Evolutionary conservation across 2,888 invertebrate species (phyloP), one percentile per base, ranked within the genome.

Genomic region (Orthosia gothica): DNA sequence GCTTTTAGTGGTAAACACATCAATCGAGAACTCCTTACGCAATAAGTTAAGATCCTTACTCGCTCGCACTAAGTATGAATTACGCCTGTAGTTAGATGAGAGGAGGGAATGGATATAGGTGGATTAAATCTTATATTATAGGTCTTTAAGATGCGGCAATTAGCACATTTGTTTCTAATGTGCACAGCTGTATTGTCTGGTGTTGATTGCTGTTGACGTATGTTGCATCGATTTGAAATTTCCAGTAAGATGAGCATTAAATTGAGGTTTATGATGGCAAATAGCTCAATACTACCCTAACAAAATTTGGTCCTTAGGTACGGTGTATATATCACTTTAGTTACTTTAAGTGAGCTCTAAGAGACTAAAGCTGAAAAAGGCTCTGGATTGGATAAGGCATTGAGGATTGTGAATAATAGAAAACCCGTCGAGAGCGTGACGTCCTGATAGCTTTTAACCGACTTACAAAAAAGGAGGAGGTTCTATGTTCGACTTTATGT

Each of bases 61-160:
- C n/a, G n/a, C n/a, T n/a, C n/a, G n/a, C n/a, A n/a, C n/a, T n/a
- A n/a, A n/a, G n/a, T n/a, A n/a, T n/a, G n/a, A n/a, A n/a, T n/a
- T n/a, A n/a, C n/a, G n/a, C n/a, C n/a, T n/a, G n/a, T n/a, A n/a
- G n/a, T n/a, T n/a, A n/a, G n/a, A n/a, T n/a, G n/a, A n/a, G n/a
- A n/a, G n/a, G n/a, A n/a, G n/a, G n/a, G n/a, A n/a, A n/a, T n/a
- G n/a, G n/a, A n/a, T n/a, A n/a, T n/a, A n/a, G n/a, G n/a, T n/a
- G n/a, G n/a, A n/a, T n/a, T n/a, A n/a, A n/a, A n/a, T n/a, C n/a
- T n/a, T n/a, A n/a, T n/a, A n/a, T 32, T 32, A 32, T 32, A 26
- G 26, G 20, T 15, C 52, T 76, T 81, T 57, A 9, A 63, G 52
- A 12, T 49, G 26, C 74, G 26, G 49, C 61, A 54, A 80, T 52